These are phyloP conservation scores for Plebejus anna DNA, from an alignment of 2,888 invertebrate genomes.

Conservation along the genomic window DNA sequence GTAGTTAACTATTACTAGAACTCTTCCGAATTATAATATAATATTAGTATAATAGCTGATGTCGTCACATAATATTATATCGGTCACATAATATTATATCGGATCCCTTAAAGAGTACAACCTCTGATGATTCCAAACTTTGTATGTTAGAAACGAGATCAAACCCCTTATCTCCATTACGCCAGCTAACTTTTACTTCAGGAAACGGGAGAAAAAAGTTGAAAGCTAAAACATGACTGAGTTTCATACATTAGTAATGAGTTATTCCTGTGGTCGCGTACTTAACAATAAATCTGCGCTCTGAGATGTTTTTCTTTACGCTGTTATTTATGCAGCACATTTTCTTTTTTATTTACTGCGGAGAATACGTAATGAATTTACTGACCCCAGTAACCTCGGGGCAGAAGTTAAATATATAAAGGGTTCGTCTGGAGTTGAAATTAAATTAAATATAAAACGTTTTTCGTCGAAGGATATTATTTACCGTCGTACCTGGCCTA, in stretches of 20 bases:
- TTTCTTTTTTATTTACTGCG: constrained; percentile 7
- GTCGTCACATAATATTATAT: too few species aligned
- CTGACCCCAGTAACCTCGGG: not conserved
- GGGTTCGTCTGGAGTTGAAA: constrained; percentile 20
- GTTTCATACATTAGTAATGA: not conserved
- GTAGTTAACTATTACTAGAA: too few species aligned
- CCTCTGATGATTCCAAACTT: not conserved
- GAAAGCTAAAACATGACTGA: not conserved
- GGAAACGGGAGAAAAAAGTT: not conserved
- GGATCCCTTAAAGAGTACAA: too few species aligned
- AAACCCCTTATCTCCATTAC: not conserved
- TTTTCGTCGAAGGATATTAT: not conserved
- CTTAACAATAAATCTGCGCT: constrained; percentile 8
- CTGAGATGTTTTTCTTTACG: constrained; percentile 2
- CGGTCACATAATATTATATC: too few species aligned
- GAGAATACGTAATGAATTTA: constrained; percentile 16
- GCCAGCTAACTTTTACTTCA: not conserved
- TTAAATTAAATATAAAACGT: constrained; percentile 22
- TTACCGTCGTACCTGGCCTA: not conserved
- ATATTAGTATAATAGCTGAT: too few species aligned
- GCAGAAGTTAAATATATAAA: constrained; percentile 24
- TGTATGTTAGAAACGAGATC: not conserved
- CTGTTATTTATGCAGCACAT: not conserved
- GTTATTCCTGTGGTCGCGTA: not conserved
- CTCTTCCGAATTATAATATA: too few species aligned